Percentiles rank a stretch among this genome's conserved stretches.
These are phyloP conservation scores for Chelmon rostratus DNA, from an alignment of 2,797 vertebrate species.

Conservation along the genomic window DNA sequence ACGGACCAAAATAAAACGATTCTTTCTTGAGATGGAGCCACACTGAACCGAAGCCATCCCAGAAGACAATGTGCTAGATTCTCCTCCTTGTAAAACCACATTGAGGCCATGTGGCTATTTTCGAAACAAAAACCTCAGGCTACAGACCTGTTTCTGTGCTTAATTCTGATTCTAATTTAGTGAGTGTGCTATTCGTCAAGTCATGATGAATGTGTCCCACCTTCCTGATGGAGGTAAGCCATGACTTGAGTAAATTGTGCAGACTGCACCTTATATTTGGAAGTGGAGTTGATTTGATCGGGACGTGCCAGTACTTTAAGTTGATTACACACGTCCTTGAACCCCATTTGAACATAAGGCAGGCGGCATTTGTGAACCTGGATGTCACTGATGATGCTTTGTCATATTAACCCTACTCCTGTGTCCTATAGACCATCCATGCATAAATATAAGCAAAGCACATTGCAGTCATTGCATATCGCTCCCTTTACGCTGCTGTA, in stretches of 20 bases:
- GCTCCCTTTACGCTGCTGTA: conserved; percentile 20
- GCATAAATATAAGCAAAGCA: conserved; percentile 26
- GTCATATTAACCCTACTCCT: conserved; percentile 38
- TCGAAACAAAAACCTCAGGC: conserved; percentile 68
- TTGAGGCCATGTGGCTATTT: conserved; percentile 79
- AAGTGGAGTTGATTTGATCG: conserved; percentile 54
- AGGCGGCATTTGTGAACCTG: conserved; percentile 35
- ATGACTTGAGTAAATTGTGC: conserved; percentile 64
- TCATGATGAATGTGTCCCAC: conserved; percentile 54
- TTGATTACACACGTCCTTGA: conserved; percentile 76
- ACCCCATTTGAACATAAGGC: conserved; percentile 56
- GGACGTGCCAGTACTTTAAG: conserved; percentile 44
- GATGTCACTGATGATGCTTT: conserved; percentile 39
- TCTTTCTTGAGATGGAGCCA: conserved; percentile 66
- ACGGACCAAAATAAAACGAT: conserved; percentile 69
- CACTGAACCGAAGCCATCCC: conserved; percentile 65
- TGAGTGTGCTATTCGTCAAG: conserved; percentile 59
- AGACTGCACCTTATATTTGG: conserved; percentile 52
- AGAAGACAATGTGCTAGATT: conserved; percentile 79
- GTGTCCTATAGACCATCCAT: conserved; percentile 9
- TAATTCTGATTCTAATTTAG: conserved; percentile 75
- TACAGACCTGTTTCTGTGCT: conserved; percentile 71
- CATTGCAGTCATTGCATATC: background rate
- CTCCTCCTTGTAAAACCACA: conserved; percentile 68
- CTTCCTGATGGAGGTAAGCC: conserved; percentile 60